phyloP scores from a whole-genome alignment of 2,888 invertebrate genomes.

The Oscheius sp. region DNA sequence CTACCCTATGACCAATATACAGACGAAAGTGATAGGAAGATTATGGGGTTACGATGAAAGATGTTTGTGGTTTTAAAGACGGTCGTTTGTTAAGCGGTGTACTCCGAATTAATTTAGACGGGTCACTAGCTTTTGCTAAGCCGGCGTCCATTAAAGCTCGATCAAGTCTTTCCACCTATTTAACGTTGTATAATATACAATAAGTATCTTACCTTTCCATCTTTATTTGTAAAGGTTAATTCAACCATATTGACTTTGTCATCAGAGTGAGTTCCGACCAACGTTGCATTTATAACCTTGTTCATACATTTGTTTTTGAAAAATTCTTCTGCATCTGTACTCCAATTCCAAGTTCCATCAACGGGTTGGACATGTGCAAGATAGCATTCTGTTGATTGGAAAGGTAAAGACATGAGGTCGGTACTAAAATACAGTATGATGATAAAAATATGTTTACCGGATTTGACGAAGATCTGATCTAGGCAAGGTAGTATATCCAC shows the following conservation, averaged over 20 bases:
- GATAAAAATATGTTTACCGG: constrained; percentile 28
- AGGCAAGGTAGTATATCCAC: constrained; percentile 86
- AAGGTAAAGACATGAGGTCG: constrained; percentile 91
- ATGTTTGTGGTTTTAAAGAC: constrained; percentile 20
- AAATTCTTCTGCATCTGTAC: constrained; percentile 54
- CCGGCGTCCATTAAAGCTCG: constrained; percentile 57
- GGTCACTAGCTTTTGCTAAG: constrained; percentile 66
- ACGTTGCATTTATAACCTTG: constrained; percentile 60
- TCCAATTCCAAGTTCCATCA: constrained; percentile 74
- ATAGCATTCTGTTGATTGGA: constrained; percentile 94
- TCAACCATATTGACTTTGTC: constrained; percentile 67
- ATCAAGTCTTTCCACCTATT: constrained; percentile 63
- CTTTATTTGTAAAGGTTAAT: constrained; percentile 46
- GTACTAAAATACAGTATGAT: constrained; percentile 75
- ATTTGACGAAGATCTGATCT: constrained; percentile 87
- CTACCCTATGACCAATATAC: constrained; percentile 24
- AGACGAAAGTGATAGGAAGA: constrained; percentile 18
- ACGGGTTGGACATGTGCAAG: constrained; percentile 87
- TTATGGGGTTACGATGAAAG: constrained; percentile 8
- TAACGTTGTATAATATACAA: neutral
- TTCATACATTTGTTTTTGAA: constrained; percentile 56
- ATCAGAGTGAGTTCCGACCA: constrained; percentile 62
- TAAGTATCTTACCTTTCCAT: constrained; percentile 33
- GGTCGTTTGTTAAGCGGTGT: constrained; percentile 9
- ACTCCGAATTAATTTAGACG: constrained; percentile 49